phyloP scores from a whole-genome alignment of 2,113 vertebrate species.

The Raphicerus campestris region DNA sequence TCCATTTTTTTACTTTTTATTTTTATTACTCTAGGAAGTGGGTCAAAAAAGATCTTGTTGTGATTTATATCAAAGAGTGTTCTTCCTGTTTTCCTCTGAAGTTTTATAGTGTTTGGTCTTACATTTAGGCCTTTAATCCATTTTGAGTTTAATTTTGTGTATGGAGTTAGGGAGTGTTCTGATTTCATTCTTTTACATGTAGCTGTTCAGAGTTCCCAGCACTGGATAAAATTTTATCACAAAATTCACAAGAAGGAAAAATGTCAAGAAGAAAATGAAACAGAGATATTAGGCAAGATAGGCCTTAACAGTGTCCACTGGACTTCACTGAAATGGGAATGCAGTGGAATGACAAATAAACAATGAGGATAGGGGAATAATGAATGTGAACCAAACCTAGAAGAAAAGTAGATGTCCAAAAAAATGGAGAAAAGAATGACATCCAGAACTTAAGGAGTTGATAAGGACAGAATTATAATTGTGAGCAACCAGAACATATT shows the following conservation, averaged over 20 bases:
- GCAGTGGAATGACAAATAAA: neutral
- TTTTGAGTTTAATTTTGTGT: too few species aligned
- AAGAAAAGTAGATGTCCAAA: neutral
- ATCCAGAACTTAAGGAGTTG: neutral
- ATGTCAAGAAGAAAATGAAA: neutral
- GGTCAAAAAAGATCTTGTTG: neutral
- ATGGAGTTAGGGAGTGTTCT: neutral
- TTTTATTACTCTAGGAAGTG: neutral
- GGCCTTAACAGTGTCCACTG: neutral
- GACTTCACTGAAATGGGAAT: neutral
- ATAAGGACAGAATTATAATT: neutral
- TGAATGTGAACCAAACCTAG: neutral
- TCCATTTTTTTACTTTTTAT: neutral
- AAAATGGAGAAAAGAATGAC: neutral
- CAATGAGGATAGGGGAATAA: neutral
- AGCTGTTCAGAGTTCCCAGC: neutral
- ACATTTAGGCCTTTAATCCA: too few species aligned
- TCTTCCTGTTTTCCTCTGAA: too few species aligned
- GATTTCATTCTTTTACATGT: neutral
- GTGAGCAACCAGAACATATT: neutral
- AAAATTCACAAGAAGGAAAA: neutral
- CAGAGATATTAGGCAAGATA: neutral
- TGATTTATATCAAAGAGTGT: too few species aligned
- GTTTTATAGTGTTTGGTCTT: too few species aligned
- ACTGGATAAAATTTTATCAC: neutral